Evolutionary conservation across 2,888 invertebrate species (phyloP), one percentile per base, ranked within the genome.

Genomic region (Belgica antarctica): DNA sequence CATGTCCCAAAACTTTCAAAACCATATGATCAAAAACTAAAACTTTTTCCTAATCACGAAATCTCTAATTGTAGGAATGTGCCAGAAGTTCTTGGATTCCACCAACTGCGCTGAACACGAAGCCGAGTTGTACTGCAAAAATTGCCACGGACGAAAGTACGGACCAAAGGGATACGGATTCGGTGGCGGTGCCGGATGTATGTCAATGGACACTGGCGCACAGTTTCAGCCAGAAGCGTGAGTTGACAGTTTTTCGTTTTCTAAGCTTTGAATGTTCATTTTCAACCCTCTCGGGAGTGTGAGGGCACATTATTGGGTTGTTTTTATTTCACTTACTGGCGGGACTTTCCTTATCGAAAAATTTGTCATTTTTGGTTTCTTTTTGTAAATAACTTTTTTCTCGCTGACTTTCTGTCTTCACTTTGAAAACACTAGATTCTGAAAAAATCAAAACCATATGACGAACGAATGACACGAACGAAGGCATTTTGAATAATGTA

Each of bases 151-250:
- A 77, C 90, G 96, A 80, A 96, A 96, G 86, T 97, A 90, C 83
- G 98, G 98, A 79, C 97, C 97, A 76, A 97, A 94, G 83, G 96
- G 96, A 76, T 95, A 96, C 83, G 97, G 97, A 77, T 97, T 96
- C 82, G 97, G 98, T 76, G 95, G 95, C 78, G 98, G 98, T 77
- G 97, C 96, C 78, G 97, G 97, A 75, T 92, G 93, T 82, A 86
- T 97, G 78, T 94, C 93, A 82, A 97, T 94, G 94, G 96, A 97
- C 85, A 83, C 89, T 80, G 96, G 96, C 75, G 88, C 92, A 73
- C 95, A 96, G 80, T 87, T 96, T 78, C 88, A 89, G 81, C 83
- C 80, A 73, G 79, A 78, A 78, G 85, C 52, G 66, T 68, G 57
- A 68, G 66, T 68, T 31, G 15, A 68, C 59, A 19, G 27, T 8